phyloP scores from a whole-genome alignment of 2,113 vertebrate species.

The Puffinus mauretanicus region DNA sequence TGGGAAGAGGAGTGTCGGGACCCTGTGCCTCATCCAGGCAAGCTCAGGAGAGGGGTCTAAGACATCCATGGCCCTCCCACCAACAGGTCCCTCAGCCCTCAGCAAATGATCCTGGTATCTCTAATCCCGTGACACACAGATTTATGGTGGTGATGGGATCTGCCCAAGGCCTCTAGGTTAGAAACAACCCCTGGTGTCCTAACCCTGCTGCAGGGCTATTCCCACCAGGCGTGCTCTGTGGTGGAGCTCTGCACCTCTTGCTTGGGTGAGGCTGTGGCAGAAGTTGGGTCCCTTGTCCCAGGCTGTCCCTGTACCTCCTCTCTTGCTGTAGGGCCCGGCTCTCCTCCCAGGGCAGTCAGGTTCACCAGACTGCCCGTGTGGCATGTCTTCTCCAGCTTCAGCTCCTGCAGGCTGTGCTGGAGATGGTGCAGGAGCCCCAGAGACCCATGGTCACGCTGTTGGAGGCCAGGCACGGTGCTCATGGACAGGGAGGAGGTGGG shows the following conservation, averaged over 20 bases:
- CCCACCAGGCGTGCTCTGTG: neutral
- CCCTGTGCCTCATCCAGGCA: neutral
- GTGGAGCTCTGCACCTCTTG: neutral
- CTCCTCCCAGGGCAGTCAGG: neutral
- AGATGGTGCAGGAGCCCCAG: neutral
- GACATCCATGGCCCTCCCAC: neutral
- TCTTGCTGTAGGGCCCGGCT: fast-evolving
- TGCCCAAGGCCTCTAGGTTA: neutral
- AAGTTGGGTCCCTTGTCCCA: neutral
- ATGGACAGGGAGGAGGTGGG: neutral
- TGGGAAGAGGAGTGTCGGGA: neutral
- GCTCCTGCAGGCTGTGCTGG: neutral
- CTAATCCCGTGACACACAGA: too few species aligned
- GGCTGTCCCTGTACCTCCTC: neutral
- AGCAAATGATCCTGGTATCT: fast-evolving
- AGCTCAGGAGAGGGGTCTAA: neutral
- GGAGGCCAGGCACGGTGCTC: fast-evolving
- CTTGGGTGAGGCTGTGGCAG: neutral
- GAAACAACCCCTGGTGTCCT: neutral
- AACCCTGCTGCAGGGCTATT: neutral
- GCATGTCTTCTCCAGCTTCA: neutral
- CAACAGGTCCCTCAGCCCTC: neutral
- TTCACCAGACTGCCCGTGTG: fast-evolving
- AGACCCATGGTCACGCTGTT: fast-evolving
- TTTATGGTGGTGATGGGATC: neutral